phyloP scores from a whole-genome alignment of 2,888 invertebrate genomes.

The Gastrophysa polygoni region DNA sequence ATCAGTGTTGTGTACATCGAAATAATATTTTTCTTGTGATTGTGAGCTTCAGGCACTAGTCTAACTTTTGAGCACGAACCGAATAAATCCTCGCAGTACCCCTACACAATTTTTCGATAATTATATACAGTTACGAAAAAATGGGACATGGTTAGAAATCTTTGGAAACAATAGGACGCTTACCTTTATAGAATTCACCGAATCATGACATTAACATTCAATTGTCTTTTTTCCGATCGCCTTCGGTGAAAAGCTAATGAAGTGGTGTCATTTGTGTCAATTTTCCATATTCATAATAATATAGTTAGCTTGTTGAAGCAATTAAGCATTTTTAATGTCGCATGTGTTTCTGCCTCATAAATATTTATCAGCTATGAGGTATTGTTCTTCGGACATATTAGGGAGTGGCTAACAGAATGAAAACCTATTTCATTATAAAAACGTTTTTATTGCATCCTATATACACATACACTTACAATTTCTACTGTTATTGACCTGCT shows the following conservation, averaged over 20 bases:
- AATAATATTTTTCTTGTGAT: too few relatives aligned
- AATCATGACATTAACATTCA: constrained; percentile 24
- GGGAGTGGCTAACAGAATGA: constrained; percentile 36
- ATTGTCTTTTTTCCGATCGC: constrained; percentile 22
- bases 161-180: constrained; percentile 1
- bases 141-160: background rate
- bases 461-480: constrained; percentile 29
- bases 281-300: constrained; percentile 34
- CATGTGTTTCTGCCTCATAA: constrained; percentile 27
- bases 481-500: constrained; percentile 34
- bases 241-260: constrained; percentile 20
- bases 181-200: constrained; percentile 12
- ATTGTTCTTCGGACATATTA: constrained; percentile 37
- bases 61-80: too few relatives aligned
- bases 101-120: background rate
- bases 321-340: constrained; percentile 35
- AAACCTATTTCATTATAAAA: constrained; percentile 39
- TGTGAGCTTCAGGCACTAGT: too few relatives aligned
- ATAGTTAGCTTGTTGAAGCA: constrained; percentile 28
- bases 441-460: constrained; percentile 39
- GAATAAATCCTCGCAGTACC: background rate
- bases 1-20: too few relatives aligned
- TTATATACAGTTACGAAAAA: background rate
- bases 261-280: constrained; percentile 26
- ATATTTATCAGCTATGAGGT: constrained; percentile 35